Percentiles rank a stretch among this genome's conserved stretches.
These are phyloP conservation scores for Ceratosolen fusciceps DNA, from an alignment of 1,140 invertebrate species.

Conservation along the genomic window DNA sequence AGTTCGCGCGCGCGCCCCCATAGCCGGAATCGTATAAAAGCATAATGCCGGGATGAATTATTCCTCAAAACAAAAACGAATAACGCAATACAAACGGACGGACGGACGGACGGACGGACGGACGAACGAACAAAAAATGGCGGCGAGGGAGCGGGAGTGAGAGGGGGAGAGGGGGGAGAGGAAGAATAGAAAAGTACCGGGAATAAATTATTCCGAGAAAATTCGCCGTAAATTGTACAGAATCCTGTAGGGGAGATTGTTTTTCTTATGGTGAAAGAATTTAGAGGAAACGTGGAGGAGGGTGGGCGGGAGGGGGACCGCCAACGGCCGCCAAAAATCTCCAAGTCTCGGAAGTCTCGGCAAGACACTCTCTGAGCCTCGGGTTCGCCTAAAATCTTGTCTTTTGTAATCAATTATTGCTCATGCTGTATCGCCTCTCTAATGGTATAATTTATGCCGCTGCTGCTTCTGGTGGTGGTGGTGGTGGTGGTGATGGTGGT, in stretches of 20 bases:
- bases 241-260: neutral
- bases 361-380: too few species aligned
- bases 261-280: neutral
- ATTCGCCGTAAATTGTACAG: neutral
- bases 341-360: too few species aligned
- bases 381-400: neutral
- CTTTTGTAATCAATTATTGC: neutral
- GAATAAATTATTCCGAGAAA: neutral
- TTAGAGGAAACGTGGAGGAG: too few species aligned
- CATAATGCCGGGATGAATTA: neutral
- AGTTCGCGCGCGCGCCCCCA: neutral
- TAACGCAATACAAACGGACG: too few species aligned
- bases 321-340: too few species aligned
- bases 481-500: too few species aligned
- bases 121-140: too few species aligned
- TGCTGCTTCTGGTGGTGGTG: neutral
- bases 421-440: neutral
- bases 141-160: too few species aligned
- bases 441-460: neutral
- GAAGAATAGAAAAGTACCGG: too few species aligned
- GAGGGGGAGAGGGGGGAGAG: too few species aligned
- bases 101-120: too few species aligned
- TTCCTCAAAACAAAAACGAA: neutral
- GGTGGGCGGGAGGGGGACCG: too few species aligned
- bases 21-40: neutral